phyloP scores from a whole-genome alignment of 1,140 invertebrate species.

The Glossosoma conforme region DNA sequence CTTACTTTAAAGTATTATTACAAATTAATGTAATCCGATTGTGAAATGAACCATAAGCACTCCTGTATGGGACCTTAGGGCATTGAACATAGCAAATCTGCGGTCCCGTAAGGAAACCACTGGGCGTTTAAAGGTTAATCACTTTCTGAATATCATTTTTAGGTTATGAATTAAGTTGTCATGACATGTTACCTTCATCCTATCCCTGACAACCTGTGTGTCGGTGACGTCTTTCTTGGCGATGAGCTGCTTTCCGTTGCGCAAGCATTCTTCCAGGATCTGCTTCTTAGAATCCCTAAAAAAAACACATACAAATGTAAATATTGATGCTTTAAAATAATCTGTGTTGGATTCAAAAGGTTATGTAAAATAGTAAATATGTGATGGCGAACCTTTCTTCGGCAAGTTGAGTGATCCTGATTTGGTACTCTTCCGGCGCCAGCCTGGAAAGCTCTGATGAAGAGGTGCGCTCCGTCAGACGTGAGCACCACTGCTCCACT shows the following conservation, averaged over 20 bases:
- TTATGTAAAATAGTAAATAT: too few species aligned
- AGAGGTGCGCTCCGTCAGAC: slow-evolving; percentile 71
- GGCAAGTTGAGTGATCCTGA: slow-evolving; percentile 54
- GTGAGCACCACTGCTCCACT: slow-evolving; percentile 67
- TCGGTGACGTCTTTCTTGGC: slow-evolving; percentile 87
- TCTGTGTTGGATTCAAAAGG: too few species aligned
- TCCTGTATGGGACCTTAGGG: not conserved
- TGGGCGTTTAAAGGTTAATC: too few species aligned
- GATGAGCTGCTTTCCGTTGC: slow-evolving; percentile 77
- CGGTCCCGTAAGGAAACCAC: too few species aligned
- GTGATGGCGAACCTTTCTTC: slow-evolving; percentile 43
- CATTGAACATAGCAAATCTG: too few species aligned
- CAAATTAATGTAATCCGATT: too few species aligned
- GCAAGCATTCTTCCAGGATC: slow-evolving; percentile 71
- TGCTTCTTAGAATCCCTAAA: slow-evolving; percentile 46
- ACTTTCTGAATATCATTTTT: slow-evolving; percentile 2
- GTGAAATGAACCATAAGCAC: not conserved
- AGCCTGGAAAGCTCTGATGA: slow-evolving; percentile 65
- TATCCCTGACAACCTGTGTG: slow-evolving; percentile 76
- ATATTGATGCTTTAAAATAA: not conserved
- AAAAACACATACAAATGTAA: not conserved
- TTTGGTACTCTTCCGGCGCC: slow-evolving; percentile 63
- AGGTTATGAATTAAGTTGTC: slow-evolving; percentile 1
- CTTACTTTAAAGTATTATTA: too few species aligned
- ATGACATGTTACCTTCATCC: slow-evolving; percentile 60